These are phyloP conservation scores for Rhopalosiphum padi DNA, from an alignment of 1,140 invertebrate genomes.

Conservation along the genomic window DNA sequence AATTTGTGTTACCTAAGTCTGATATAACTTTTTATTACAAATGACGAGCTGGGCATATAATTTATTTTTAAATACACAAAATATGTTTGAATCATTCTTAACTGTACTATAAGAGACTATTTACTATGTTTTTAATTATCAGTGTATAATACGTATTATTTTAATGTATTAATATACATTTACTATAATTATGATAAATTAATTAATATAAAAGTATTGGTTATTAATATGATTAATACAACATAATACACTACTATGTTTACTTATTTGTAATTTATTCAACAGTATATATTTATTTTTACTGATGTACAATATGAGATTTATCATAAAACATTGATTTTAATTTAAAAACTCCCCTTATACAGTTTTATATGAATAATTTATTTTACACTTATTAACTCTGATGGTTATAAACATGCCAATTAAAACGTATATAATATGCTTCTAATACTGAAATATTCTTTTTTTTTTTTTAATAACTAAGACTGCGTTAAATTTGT, in stretches of 20 bases:
- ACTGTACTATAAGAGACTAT: neutral
- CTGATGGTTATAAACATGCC: neutral
- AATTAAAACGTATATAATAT: neutral
- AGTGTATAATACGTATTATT: too few relatives aligned
- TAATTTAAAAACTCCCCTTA: neutral
- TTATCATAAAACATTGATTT: neutral
- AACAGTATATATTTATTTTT: neutral
- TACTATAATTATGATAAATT: neutral
- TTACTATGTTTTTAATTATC: neutral
- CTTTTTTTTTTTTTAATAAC: neutral
- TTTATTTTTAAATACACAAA: neutral
- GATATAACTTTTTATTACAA: neutral
- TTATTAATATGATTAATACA: neutral
- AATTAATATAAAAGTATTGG: neutral
- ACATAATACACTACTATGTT: neutral
- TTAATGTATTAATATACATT: neutral
- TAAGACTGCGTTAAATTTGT: neutral
- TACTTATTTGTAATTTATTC: neutral
- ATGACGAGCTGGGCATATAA: neutral
- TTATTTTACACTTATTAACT: neutral
- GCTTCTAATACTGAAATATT: neutral
- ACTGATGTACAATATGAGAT: neutral
- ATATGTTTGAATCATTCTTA: neutral
- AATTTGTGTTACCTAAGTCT: neutral
- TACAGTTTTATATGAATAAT: slow-evolving; percentile 7